Conservation (phyloP, 2,888 invertebrate genomes). For the Eurytoma californica region DNA sequence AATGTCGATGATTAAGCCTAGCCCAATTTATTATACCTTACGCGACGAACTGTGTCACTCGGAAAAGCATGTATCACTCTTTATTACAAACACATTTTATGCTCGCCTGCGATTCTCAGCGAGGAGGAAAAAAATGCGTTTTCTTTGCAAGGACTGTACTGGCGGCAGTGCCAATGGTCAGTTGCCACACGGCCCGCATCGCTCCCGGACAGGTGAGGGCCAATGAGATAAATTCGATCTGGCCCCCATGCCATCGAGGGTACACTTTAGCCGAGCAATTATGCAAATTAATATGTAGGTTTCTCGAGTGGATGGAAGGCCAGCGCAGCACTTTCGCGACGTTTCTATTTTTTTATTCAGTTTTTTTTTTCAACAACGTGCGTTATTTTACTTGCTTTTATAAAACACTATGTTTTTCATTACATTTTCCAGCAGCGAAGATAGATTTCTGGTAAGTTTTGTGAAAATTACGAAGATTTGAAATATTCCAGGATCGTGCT, state of each 20-base stretch:
- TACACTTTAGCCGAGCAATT: conserved; percentile 64
- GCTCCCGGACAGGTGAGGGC: conserved; percentile 72
- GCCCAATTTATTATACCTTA: not conserved
- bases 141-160: conserved; percentile 29
- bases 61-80: not conserved
- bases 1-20: not conserved
- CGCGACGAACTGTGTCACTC: not conserved
- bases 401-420: too few species aligned
- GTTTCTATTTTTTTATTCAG: not conserved
- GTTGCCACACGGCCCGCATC: conserved; percentile 73
- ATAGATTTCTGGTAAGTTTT: too few species aligned
- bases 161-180: conserved; percentile 69
- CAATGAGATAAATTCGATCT: conserved; percentile 74
- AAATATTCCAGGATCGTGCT: too few species aligned
- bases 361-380: not conserved
- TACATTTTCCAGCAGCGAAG: too few species aligned
- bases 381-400: too few species aligned
- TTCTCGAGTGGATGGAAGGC: conserved; percentile 50
- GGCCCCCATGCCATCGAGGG: conserved; percentile 70
- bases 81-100: not conserved
- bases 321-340: conserved; percentile 15
- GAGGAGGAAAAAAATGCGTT: conserved; percentile 1
- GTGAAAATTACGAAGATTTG: too few species aligned
- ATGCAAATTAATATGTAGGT: conserved; percentile 65
- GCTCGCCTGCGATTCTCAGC: not conserved